Conservation (phyloP, 2,797 vertebrate species). For the Periophthalmus magnuspinnatus region DNA sequence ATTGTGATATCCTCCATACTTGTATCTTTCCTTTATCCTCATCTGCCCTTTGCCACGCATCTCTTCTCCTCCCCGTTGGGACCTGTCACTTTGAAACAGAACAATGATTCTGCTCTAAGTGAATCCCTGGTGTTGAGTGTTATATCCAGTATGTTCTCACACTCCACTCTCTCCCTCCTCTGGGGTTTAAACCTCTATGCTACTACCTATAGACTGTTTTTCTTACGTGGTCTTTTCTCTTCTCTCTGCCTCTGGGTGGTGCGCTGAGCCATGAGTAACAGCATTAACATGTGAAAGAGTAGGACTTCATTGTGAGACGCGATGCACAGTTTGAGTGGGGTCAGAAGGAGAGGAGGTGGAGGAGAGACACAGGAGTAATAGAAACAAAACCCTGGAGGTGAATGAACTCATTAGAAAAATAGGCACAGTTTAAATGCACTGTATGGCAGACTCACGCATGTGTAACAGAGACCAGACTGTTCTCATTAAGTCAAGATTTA, state of each 20-base stretch:
- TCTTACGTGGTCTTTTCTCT: constrained; percentile 34
- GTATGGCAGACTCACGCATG: constrained; percentile 5
- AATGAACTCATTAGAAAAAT: constrained; percentile 20
- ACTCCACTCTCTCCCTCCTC: not conserved
- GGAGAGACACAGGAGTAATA: constrained; percentile 13
- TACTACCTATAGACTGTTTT: constrained; percentile 46
- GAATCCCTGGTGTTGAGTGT: constrained; percentile 1
- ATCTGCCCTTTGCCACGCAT: not conserved
- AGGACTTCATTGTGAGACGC: constrained; percentile 68
- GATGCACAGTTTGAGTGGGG: constrained; percentile 59
- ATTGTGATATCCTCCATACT: not conserved
- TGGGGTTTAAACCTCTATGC: not conserved
- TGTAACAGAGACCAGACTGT: not conserved
- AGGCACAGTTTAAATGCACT: constrained; percentile 35
- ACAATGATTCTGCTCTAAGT: not conserved
- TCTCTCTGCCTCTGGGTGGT: constrained; percentile 51
- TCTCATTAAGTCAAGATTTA: constrained; percentile 3
- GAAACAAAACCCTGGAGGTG: constrained; percentile 16
- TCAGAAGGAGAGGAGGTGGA: constrained; percentile 39
- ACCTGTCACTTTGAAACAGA: not conserved
- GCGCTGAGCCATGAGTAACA: constrained; percentile 72
- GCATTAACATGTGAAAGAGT: constrained; percentile 81
- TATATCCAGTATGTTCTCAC: not conserved
- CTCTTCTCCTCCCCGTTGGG: not conserved
- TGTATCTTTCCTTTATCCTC: constrained; percentile 2